These are phyloP conservation scores for Scrobipalpa atriplicella DNA, from an alignment of 2,888 invertebrate species.

Conservation along the genomic window DNA sequence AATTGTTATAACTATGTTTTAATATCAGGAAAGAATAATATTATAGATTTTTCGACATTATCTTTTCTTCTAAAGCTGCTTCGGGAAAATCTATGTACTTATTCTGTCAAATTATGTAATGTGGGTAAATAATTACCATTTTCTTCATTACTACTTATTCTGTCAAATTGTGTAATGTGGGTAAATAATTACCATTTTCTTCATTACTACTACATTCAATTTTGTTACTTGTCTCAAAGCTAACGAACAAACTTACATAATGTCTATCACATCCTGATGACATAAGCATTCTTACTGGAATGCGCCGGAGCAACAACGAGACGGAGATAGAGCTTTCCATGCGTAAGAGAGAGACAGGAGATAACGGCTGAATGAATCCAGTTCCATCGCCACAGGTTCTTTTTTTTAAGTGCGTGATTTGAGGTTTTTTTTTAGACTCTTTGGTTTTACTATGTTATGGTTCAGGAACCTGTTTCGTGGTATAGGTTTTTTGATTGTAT, in stretches of 20 bases:
- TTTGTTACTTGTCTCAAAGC: not conserved
- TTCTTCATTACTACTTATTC: no score
- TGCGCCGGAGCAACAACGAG: constrained; percentile 37
- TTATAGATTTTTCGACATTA: no score
- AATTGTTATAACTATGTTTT: no score
- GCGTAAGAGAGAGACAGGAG: constrained; percentile 36
- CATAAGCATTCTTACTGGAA: constrained; percentile 34
- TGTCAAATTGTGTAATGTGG: no score
- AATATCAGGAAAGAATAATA: no score
- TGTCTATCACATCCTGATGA: constrained; percentile 32
- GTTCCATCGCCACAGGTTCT: constrained; percentile 40
- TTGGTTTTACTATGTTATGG: constrained; percentile 34
- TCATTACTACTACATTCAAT: not conserved
- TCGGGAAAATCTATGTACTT: no score
- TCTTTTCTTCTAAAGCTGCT: no score
- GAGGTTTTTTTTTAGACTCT: constrained; percentile 32
- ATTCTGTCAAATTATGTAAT: no score
- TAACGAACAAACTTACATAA: constrained; percentile 3
- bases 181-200: no score
- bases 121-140: no score
- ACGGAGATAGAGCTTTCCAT: constrained; percentile 28
- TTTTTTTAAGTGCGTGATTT: constrained; percentile 35
- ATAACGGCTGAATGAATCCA: constrained; percentile 51
- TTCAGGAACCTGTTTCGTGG: not conserved
- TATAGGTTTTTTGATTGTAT: not conserved